phyloP scores from a whole-genome alignment of 2,888 invertebrate genomes.

The Ochropleura leucogaster region DNA sequence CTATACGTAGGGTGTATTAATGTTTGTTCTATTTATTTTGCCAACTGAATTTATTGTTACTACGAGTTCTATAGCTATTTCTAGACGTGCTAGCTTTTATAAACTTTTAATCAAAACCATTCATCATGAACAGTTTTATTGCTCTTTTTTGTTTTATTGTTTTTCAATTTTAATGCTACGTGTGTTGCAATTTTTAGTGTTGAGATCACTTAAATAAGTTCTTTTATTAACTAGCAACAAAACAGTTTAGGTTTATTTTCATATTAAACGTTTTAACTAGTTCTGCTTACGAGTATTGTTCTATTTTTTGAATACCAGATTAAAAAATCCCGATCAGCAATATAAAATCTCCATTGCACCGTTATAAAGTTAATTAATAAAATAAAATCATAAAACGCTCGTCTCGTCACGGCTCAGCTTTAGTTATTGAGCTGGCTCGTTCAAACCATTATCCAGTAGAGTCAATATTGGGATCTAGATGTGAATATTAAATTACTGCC shows the following conservation, averaged over 20 bases:
- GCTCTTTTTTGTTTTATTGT: conserved; percentile 29
- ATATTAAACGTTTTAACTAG: neutral
- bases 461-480: conserved; percentile 69
- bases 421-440: conserved; percentile 47
- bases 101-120: conserved; percentile 59
- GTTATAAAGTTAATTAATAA: conserved; percentile 37
- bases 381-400: conserved; percentile 41
- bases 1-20: conserved; percentile 55
- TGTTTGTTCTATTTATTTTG: conserved; percentile 55
- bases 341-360: neutral
- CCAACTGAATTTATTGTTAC: conserved; percentile 48
- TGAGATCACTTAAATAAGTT: neutral
- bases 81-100: conserved; percentile 44
- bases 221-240: neutral
- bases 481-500: conserved; percentile 77
- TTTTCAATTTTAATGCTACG: conserved; percentile 34
- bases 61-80: conserved; percentile 35
- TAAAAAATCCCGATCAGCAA: neutral
- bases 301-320: neutral
- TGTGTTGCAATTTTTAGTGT: conserved; percentile 6
- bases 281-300: neutral
- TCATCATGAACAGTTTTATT: conserved; percentile 46
- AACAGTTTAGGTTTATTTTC: neutral
- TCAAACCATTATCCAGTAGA: conserved; percentile 54
- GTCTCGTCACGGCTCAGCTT: conserved; percentile 19